Conservation (phyloP, 2,888 invertebrate genomes). For the Apamea sordens region DNA sequence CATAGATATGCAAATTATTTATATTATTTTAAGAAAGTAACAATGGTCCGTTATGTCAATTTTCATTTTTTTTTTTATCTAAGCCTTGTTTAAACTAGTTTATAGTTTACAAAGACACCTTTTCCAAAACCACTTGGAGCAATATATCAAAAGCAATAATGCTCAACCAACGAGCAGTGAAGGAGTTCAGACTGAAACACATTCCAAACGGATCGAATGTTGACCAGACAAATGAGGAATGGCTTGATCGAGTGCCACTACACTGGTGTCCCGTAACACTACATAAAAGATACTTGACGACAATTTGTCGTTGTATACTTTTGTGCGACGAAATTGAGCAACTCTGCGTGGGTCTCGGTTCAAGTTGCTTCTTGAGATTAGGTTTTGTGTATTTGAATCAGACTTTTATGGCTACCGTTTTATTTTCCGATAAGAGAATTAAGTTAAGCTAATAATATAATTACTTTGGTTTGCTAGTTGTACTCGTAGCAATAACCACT, state of each 20-base stretch:
- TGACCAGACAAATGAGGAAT: constrained; percentile 26
- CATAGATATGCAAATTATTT: background rate
- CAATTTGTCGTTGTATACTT: constrained; percentile 30
- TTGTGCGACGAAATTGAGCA: constrained; percentile 32
- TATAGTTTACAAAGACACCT: background rate
- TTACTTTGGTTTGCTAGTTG: too few species aligned
- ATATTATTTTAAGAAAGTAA: background rate
- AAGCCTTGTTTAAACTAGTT: background rate
- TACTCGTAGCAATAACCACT: too few species aligned
- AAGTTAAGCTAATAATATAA: too few species aligned
- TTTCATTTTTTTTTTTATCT: background rate
- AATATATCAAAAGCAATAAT: constrained; percentile 39
- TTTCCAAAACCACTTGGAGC: constrained; percentile 9
- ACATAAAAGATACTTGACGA: constrained; percentile 37
- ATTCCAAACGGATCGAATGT: constrained; percentile 43
- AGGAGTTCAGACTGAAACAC: constrained; percentile 43
- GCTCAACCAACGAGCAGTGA: constrained; percentile 33
- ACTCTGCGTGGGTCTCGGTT: background rate
- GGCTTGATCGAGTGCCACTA: constrained; percentile 22
- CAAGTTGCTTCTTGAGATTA: background rate
- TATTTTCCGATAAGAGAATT: background rate
- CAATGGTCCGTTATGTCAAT: background rate
- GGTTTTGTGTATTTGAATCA: background rate
- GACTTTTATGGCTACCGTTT: background rate
- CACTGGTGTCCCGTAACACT: background rate